Percentiles rank a stretch among this genome's conserved stretches.
phyloP scores from a whole-genome alignment of 1,140 invertebrate species.

The Triops longicaudatus region DNA sequence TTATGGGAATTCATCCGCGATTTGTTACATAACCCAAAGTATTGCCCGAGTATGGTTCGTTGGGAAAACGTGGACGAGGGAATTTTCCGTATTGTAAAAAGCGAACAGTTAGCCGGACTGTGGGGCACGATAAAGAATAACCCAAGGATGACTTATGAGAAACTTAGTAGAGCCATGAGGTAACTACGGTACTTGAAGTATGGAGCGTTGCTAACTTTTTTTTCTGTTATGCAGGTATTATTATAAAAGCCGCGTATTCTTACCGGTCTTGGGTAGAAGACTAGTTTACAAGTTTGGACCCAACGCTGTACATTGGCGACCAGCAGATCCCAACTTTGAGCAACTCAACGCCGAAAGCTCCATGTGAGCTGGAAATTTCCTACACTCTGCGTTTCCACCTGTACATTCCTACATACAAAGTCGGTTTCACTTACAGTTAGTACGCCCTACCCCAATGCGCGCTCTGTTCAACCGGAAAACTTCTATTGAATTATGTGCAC shows the following conservation, averaged over 20 bases:
- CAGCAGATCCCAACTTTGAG: conserved; percentile 55
- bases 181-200: conserved; percentile 38
- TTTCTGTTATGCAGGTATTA: conserved; percentile 56
- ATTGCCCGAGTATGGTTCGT: conserved; percentile 69
- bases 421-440: not conserved
- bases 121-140: conserved; percentile 84
- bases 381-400: not conserved
- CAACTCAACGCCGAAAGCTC: not conserved
- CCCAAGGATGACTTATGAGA: conserved; percentile 86
- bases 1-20: conserved; percentile 75
- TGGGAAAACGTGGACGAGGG: conserved; percentile 80
- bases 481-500: not conserved
- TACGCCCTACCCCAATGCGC: not conserved
- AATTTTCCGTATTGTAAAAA: conserved; percentile 80
- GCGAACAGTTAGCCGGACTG: conserved; percentile 77
- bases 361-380: not conserved
- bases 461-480: not conserved
- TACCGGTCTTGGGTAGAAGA: conserved; percentile 66
- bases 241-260: conserved; percentile 70
- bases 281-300: conserved; percentile 80
- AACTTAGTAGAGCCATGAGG: conserved; percentile 86
- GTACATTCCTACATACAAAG: not conserved
- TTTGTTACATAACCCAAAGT: conserved; percentile 60
- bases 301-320: conserved; percentile 63
- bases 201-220: not conserved